Evolutionary conservation across 2,888 invertebrate genomes (phyloP).

Genomic region (Metacarcinus magister): DNA sequence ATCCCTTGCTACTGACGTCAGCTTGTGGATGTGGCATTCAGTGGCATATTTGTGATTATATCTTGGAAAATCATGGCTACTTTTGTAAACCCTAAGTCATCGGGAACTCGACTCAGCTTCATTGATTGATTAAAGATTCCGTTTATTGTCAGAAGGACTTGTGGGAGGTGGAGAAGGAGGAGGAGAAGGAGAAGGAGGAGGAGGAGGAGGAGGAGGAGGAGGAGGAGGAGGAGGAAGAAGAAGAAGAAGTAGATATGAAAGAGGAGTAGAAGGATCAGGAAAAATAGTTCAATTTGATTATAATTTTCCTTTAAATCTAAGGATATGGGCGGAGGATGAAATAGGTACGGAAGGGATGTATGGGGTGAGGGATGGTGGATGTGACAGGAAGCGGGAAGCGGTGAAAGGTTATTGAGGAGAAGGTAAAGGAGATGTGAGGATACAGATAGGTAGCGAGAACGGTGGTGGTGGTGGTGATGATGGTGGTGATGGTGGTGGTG

Average conservation of each 20-base stretch:
- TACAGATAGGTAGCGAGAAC: neutral
- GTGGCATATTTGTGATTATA: neutral
- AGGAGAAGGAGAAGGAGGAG: neutral
- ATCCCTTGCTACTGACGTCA: neutral
- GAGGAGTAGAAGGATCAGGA: too few relatives aligned
- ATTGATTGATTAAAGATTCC: constrained; percentile 13
- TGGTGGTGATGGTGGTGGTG: neutral
- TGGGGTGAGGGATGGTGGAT: neutral
- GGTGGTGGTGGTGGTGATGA: neutral
- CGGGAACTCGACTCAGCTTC: neutral
- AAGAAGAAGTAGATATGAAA: too few relatives aligned
- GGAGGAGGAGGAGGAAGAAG: too few relatives aligned
- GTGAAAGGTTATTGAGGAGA: neutral
- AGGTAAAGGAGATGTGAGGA: neutral
- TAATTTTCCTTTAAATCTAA: too few relatives aligned
- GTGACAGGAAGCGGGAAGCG: too few relatives aligned
- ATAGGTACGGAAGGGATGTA: too few relatives aligned
- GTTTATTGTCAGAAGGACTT: neutral
- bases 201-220: neutral
- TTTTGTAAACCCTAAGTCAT: neutral
- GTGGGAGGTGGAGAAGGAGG: neutral
- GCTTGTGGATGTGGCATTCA: neutral
- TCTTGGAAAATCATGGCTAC: neutral
- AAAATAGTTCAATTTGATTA: too few relatives aligned
- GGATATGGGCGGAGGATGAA: too few relatives aligned